Evolutionary conservation across 2,797 vertebrate genomes (phyloP), one percentile per base, ranked within the genome.

Genomic region (Sebastes diaconus): DNA sequence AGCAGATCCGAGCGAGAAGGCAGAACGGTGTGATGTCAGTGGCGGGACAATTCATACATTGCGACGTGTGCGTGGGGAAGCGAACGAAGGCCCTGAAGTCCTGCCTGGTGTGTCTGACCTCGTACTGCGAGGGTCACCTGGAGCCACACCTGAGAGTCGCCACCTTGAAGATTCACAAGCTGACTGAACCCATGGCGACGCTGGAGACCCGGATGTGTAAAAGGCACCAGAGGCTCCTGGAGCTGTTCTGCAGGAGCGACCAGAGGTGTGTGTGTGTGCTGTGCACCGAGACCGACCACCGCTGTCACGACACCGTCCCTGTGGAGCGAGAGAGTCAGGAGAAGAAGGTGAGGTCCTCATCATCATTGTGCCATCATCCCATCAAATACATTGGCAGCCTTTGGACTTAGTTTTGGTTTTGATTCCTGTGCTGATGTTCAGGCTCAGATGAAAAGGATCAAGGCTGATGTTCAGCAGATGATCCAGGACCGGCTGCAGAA

Each of bases 191-290:
- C 0, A 77, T 88, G 50, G 84, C 81, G 2, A 91, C 82, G 79
- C 90, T 95, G 60, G 91, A 95, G 81, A 93, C 83, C 50, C 89
- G 94, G 42, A 93, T 96, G 84, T 96, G 95, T 42, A 90, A 84
- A 50, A 92, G 75, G 63, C 96, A 96, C 39, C 90, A 92, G 55
- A 81, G 95, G 60, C 90, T 95, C 22, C 83, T 96, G 86, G 95
- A 96, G 88, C 81, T 96, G 60, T 96, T 94, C 88, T 96, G 96
- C 89, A 92, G 93, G 79, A 94, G 87, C 10, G 95, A 96, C 84
- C 94, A 93, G 77, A 90, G 58, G 58, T 94, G 94, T 20, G 94
- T 96, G 54, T 96, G 96, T 52, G 91, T 95, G 65, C 88, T 95
- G 68, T 96, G 96, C 81, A 94, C 93, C 0, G 94, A 95, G 85